phyloP scores from a whole-genome alignment of 2,888 invertebrate genomes.

The Agonopterix alstromeriana region DNA sequence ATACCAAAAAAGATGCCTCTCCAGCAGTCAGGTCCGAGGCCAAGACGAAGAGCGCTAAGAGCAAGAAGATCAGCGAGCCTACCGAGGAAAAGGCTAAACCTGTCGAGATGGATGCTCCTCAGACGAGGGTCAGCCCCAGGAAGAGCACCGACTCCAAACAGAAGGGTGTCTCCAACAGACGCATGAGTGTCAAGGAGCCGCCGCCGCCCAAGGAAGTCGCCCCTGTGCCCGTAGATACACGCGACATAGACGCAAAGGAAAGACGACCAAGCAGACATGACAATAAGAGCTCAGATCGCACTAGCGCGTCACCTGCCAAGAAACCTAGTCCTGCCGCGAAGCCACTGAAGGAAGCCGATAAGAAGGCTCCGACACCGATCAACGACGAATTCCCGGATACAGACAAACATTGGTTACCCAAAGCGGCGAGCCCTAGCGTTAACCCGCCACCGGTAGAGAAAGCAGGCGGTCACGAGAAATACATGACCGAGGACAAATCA shows the following conservation, averaged over 20 bases:
- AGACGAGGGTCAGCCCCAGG: slow-evolving; percentile 37
- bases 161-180: slow-evolving; percentile 33
- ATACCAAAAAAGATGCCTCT: slow-evolving; percentile 37
- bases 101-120: slow-evolving; percentile 19
- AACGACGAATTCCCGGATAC: slow-evolving; percentile 41
- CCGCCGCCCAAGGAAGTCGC: slow-evolving; percentile 23
- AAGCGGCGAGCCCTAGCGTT: slow-evolving; percentile 53
- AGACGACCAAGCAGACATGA: slow-evolving; percentile 26
- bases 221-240: slow-evolving; percentile 16
- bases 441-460: slow-evolving; percentile 62
- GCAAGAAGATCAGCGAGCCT: slow-evolving; percentile 34
- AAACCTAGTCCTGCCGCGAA: slow-evolving; percentile 26
- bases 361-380: slow-evolving; percentile 33
- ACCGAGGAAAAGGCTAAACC: slow-evolving; percentile 58
- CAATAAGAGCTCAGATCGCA: slow-evolving; percentile 14
- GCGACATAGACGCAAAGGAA: slow-evolving; percentile 20
- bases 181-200: slow-evolving; percentile 23
- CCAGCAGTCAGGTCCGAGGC: slow-evolving; percentile 33
- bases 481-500: slow-evolving; percentile 66
- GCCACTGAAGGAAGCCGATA: slow-evolving; percentile 26
- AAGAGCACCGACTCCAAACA: slow-evolving; percentile 41
- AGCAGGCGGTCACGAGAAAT: slow-evolving; percentile 59
- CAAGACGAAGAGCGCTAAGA: slow-evolving; percentile 30
- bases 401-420: slow-evolving; percentile 60
- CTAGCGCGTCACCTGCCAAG: slow-evolving; percentile 33